Evolutionary conservation across 2,113 vertebrate species (phyloP).

Genomic region (Sphyrna mokarran): DNA sequence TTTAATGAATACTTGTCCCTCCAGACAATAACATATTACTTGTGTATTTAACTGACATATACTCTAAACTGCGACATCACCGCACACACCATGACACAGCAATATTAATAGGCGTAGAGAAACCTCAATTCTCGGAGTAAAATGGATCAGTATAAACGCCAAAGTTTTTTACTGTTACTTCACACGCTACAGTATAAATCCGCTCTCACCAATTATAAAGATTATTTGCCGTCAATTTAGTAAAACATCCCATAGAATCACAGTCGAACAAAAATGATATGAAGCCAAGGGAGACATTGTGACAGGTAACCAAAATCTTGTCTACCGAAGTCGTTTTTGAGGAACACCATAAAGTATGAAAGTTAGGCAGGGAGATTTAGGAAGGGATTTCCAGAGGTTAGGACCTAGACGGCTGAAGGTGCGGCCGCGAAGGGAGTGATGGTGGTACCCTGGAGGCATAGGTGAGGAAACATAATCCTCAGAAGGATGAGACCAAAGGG

Average conservation of each 20-base stretch:
- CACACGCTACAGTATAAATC: background rate
- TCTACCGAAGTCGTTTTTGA: background rate
- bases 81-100: background rate
- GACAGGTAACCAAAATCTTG: background rate
- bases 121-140: background rate
- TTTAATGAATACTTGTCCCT: background rate
- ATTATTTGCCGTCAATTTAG: background rate
- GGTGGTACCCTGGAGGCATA: background rate
- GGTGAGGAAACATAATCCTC: background rate
- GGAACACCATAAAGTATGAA: background rate
- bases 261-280: background rate
- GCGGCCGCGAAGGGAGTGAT: background rate
- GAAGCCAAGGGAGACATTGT: background rate
- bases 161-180: background rate
- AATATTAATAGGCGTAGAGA: background rate
- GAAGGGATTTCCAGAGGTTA: background rate
- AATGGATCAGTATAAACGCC: background rate
- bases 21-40: background rate
- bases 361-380: background rate
- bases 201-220: background rate
- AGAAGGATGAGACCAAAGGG: background rate
- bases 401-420: background rate
- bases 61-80: background rate
- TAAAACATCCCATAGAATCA: background rate
- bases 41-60: background rate